These are phyloP conservation scores for Euwallacea fornicatus DNA, from an alignment of 1,140 invertebrate species.

Conservation along the genomic window DNA sequence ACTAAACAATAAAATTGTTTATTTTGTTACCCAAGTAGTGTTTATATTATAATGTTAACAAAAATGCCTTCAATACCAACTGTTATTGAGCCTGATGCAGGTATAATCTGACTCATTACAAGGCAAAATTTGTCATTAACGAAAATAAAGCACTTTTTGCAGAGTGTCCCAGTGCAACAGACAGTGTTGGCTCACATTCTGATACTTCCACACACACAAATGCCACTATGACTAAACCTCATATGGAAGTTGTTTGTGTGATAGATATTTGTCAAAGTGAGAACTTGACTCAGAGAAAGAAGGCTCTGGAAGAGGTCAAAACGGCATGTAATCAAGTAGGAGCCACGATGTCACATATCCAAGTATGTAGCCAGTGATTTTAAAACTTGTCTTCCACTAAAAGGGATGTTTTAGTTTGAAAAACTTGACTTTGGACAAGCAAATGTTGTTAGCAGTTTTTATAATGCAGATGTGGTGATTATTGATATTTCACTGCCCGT, in stretches of 20 bases:
- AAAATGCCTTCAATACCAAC: conserved; percentile 46
- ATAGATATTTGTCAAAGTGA: conserved; percentile 74
- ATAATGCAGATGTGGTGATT: conserved; percentile 97
- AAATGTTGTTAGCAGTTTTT: conserved; percentile 83
- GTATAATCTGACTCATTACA: conserved; percentile 45
- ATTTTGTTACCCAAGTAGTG: conserved; percentile 36
- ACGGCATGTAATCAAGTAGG: conserved; percentile 76
- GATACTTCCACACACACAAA: conserved; percentile 69
- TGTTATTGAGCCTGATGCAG: conserved; percentile 48
- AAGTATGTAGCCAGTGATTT: conserved; percentile 59
- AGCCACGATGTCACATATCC: conserved; percentile 80
- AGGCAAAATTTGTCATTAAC: conserved; percentile 41
- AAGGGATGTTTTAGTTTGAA: conserved; percentile 66
- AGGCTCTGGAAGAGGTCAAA: conserved; percentile 81
- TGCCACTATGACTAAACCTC: conserved; percentile 56
- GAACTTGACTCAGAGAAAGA: conserved; percentile 71
- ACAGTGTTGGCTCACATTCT: conserved; percentile 71
- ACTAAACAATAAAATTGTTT: conserved; percentile 32
- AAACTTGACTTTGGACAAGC: conserved; percentile 86
- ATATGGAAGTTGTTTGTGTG: conserved; percentile 91
- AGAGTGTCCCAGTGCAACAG: conserved; percentile 66
- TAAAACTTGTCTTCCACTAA: conserved; percentile 14
- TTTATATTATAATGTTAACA: conserved; percentile 36
- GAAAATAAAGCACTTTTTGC: conserved; percentile 43
- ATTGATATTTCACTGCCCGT: conserved; percentile 91